phyloP scores from a whole-genome alignment of 2,888 invertebrate species.

The Dryococelus australis region DNA sequence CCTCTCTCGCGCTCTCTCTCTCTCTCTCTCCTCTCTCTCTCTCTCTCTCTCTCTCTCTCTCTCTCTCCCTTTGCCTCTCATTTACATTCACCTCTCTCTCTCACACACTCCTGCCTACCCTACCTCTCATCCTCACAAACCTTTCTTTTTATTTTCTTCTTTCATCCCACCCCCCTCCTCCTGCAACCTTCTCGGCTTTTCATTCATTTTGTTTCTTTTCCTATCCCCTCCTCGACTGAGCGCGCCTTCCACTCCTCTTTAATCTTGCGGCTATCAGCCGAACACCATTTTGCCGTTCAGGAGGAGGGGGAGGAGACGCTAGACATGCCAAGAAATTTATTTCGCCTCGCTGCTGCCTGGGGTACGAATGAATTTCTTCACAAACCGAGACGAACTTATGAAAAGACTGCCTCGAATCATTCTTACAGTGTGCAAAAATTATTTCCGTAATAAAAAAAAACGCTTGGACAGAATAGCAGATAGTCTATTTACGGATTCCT shows the following conservation, averaged over 20 bases:
- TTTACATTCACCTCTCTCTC: background rate
- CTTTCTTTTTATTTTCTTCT: too few relatives aligned
- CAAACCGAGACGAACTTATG: background rate
- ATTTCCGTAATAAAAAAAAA: background rate
- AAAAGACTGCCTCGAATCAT: background rate
- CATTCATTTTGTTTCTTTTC: too few relatives aligned
- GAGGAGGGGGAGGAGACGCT: background rate
- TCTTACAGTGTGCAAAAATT: background rate
- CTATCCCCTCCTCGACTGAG: background rate
- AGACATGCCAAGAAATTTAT: background rate
- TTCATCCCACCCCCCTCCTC: background rate
- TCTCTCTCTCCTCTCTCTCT: background rate
- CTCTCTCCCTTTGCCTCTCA: background rate
- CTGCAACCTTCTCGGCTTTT: too few relatives aligned
- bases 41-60: background rate
- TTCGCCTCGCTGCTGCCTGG: background rate
- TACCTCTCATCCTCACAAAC: background rate
- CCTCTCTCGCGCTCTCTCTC: background rate
- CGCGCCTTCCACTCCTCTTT: slow-evolving; percentile 5
- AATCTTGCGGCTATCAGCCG: slow-evolving; percentile 1
- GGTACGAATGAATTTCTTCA: background rate
- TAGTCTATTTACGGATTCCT: too few relatives aligned
- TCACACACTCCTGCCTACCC: background rate
- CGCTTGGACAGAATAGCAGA: too few relatives aligned
- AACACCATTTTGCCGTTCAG: background rate